Conservation (phyloP, 2,888 invertebrate species). For the Venustoraphidia nigricollis region DNA sequence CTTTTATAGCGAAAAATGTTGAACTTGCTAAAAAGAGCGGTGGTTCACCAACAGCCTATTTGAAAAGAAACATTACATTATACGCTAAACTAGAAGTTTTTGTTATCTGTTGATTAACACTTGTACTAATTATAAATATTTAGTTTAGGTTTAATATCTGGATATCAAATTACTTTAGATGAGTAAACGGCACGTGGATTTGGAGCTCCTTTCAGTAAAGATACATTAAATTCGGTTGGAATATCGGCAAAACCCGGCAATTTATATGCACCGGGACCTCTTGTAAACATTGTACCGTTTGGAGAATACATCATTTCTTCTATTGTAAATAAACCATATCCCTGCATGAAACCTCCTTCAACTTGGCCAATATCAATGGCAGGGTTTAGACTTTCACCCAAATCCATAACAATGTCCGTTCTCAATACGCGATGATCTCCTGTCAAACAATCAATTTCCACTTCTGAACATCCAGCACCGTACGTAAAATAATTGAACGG, state of each 20-base stretch:
- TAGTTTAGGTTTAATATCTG: neutral
- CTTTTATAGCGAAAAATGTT: slow-evolving; percentile 77
- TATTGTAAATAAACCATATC: slow-evolving; percentile 80
- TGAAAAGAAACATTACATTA: neutral
- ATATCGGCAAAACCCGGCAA: slow-evolving; percentile 87
- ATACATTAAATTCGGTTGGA: slow-evolving; percentile 83
- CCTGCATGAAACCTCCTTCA: slow-evolving; percentile 90
- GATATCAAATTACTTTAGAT: slow-evolving; percentile 56
- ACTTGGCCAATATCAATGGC: slow-evolving; percentile 95
- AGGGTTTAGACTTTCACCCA: slow-evolving; percentile 88
- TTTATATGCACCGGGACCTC: slow-evolving; percentile 90
- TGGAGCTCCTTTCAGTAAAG: slow-evolving; percentile 74
- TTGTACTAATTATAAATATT: neutral
- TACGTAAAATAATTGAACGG: slow-evolving; percentile 75
- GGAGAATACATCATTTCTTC: slow-evolving; percentile 84
- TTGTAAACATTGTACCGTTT: slow-evolving; percentile 61
- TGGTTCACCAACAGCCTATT: slow-evolving; percentile 87
- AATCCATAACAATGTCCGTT: slow-evolving; percentile 93
- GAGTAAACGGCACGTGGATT: slow-evolving; percentile 89
- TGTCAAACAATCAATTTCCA: slow-evolving; percentile 86
- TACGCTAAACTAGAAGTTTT: no score
- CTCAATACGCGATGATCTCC: slow-evolving; percentile 82
- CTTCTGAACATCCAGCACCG: slow-evolving; percentile 75
- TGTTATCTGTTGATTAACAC: no score
- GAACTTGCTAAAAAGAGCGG: slow-evolving; percentile 83